Evolutionary conservation across 2,888 invertebrate species (phyloP).

Genomic region (Meta bourneti): DNA sequence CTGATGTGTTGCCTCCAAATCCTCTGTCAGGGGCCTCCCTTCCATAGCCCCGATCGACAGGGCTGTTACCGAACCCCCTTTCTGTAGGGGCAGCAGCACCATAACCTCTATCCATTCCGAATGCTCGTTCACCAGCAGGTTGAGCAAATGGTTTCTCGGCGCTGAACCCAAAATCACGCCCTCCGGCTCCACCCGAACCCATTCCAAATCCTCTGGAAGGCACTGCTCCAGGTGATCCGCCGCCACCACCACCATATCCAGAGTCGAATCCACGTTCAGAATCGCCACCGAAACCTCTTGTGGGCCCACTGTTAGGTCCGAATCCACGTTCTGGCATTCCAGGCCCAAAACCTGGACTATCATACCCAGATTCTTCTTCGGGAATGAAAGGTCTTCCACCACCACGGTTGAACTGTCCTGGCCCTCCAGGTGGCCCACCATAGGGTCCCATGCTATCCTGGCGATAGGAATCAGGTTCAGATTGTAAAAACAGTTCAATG

Average conservation of each 20-base stretch:
- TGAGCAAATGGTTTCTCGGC: constrained; percentile 20
- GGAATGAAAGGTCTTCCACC: constrained; percentile 30
- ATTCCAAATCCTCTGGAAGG: constrained; percentile 13
- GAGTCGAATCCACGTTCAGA: constrained; percentile 7
- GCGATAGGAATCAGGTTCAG: constrained; percentile 71
- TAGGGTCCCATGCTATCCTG: constrained; percentile 14
- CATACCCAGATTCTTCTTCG: constrained; percentile 30
- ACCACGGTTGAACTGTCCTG: constrained; percentile 29
- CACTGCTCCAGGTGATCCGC: constrained; percentile 14
- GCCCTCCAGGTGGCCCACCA: constrained; percentile 34
- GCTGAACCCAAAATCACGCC: constrained; percentile 30
- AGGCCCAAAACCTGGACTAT: constrained; percentile 21
- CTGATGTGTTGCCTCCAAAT: constrained; percentile 15
- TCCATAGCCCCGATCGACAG: constrained; percentile 38
- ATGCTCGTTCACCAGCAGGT: constrained; percentile 25
- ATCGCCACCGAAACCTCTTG: constrained; percentile 50
- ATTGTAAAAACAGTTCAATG: constrained; percentile 78
- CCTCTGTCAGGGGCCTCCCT: constrained; percentile 15
- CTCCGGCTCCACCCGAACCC: constrained; percentile 23
- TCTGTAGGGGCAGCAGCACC: not conserved
- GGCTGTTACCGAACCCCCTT: not conserved
- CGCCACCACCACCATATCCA: constrained; percentile 32
- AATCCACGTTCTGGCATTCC: constrained; percentile 34
- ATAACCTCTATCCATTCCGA: constrained; percentile 12
- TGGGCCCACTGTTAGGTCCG: not conserved